Evolutionary conservation across 2,888 invertebrate genomes (phyloP).

Genomic region (Kryphioiulus occultus): DNA sequence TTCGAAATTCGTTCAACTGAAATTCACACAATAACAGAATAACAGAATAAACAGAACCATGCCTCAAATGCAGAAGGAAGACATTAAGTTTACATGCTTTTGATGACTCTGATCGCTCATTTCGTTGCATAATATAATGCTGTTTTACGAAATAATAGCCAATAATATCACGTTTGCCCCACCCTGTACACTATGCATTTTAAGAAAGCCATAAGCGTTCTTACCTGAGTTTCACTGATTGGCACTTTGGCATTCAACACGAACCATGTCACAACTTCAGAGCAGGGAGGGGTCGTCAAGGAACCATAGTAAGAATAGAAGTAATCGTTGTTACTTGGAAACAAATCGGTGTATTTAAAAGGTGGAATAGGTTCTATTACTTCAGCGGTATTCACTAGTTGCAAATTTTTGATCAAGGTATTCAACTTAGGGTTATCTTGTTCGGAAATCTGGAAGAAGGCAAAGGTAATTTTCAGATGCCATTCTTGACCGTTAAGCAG

Average conservation of each 20-base stretch:
- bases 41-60: neutral
- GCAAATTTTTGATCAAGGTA: too few species aligned
- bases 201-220: neutral
- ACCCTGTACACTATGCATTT: too few species aligned
- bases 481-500: neutral
- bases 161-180: too few species aligned
- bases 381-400: neutral
- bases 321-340: neutral
- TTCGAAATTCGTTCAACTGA: neutral
- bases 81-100: neutral
- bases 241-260: constrained; percentile 76
- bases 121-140: too few species aligned
- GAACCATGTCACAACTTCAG: constrained; percentile 81
- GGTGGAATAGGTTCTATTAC: neutral
- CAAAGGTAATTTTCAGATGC: neutral
- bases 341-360: neutral
- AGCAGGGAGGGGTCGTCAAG: constrained; percentile 80
- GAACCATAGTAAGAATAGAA: constrained; percentile 78
- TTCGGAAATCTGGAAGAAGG: neutral
- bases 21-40: neutral
- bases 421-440: neutral
- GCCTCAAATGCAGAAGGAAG: neutral
- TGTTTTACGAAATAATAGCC: too few species aligned
- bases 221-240: constrained; percentile 72
- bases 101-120: neutral